Conservation (phyloP, 2,797 vertebrate genomes). For the Knipowitschia caucasica region DNA sequence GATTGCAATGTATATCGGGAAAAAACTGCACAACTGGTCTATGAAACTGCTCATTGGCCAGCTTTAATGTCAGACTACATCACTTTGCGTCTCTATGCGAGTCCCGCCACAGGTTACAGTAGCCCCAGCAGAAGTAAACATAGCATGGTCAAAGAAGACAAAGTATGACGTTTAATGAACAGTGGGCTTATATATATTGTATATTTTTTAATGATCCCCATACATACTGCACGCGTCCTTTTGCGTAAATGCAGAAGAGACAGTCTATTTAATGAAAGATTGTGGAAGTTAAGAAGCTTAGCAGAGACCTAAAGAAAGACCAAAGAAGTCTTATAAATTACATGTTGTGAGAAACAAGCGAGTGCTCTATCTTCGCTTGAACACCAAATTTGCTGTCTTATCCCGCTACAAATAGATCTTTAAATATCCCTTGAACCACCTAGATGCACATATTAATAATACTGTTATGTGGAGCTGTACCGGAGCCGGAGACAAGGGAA, state of each 20-base stretch:
- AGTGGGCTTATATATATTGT: too few relatives aligned
- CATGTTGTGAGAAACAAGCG: background rate
- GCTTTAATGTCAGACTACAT: too few relatives aligned
- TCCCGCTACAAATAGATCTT: background rate
- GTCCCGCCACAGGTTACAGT: too few relatives aligned
- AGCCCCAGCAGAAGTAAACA: too few relatives aligned
- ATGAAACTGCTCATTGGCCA: too few relatives aligned
- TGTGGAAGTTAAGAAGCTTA: background rate
- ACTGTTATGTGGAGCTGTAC: slow-evolving; percentile 19
- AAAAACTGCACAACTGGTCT: too few relatives aligned
- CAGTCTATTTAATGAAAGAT: background rate
- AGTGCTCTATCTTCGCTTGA: background rate
- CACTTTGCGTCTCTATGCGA: too few relatives aligned
- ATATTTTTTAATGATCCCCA: too few relatives aligned
- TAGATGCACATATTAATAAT: slow-evolving; percentile 35
- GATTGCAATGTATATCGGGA: too few relatives aligned
- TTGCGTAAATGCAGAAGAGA: background rate
- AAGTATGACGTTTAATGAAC: too few relatives aligned
- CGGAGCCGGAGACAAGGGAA: slow-evolving; percentile 43
- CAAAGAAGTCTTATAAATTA: background rate
- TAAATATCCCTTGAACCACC: slow-evolving; percentile 22
- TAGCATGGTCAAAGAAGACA: too few relatives aligned
- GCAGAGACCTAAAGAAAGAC: background rate
- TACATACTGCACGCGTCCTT: too few relatives aligned
- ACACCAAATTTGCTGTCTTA: background rate